Evolutionary conservation across 2,113 vertebrate genomes (phyloP).

Genomic region (Sarotherodon lohbergeri): DNA sequence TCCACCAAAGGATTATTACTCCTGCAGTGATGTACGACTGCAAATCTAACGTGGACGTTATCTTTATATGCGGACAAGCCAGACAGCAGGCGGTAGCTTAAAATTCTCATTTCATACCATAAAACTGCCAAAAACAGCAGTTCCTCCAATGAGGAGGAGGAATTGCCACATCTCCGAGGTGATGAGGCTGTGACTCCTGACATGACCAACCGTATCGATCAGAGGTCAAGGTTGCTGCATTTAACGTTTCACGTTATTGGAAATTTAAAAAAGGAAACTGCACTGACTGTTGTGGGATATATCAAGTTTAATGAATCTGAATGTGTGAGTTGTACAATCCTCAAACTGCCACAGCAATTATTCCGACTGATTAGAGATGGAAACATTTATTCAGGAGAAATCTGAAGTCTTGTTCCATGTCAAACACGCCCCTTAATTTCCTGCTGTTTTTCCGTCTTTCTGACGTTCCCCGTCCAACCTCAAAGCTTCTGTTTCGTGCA

Average conservation of each 20-base stretch:
- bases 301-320: neutral
- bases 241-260: too few species aligned
- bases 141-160: neutral
- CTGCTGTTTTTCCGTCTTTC: accelerated
- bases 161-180: neutral
- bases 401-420: neutral
- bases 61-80: accelerated
- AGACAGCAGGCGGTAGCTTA: accelerated
- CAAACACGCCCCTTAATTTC: neutral
- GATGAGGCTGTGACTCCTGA: neutral
- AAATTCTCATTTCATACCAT: neutral
- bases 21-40: neutral
- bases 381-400: neutral
- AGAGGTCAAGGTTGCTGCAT: neutral
- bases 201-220: neutral
- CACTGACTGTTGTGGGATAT: neutral
- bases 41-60: too few species aligned
- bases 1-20: neutral
- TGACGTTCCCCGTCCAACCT: neutral
- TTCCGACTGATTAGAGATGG: neutral
- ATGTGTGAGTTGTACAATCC: neutral
- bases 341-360: neutral
- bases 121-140: accelerated
- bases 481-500: accelerated
- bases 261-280: neutral